Evolutionary conservation across 2,888 invertebrate genomes (phyloP).

Genomic region (Mechanitis mazaeus): DNA sequence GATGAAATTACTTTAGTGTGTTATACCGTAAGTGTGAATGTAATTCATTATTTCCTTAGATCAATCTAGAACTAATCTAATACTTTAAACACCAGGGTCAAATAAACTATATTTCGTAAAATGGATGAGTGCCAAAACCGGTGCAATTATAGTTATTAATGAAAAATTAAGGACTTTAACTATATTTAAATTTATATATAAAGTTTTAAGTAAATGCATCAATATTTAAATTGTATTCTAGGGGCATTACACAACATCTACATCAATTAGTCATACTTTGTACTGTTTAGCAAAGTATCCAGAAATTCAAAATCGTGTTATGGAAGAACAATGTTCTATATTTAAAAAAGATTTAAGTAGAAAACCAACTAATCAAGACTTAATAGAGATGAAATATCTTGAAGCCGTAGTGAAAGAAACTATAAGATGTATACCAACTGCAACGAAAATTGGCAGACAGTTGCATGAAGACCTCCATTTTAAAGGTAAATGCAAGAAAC

Average conservation of each 20-base stretch:
- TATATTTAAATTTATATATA: background rate
- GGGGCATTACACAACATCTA: constrained; percentile 42
- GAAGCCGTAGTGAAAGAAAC: constrained; percentile 43
- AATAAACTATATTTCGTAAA: too few relatives aligned
- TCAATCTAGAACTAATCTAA: too few relatives aligned
- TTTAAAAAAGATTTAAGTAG: constrained; percentile 33
- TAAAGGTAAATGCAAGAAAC: constrained; percentile 30
- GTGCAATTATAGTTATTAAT: background rate
- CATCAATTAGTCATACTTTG: constrained; percentile 38
- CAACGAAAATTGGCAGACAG: constrained; percentile 40
- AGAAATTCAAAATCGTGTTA: constrained; percentile 35
- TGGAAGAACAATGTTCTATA: constrained; percentile 38
- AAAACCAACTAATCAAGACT: constrained; percentile 34
- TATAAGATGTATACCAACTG: constrained; percentile 38
- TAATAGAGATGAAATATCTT: constrained; percentile 43
- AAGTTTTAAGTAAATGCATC: too few relatives aligned
- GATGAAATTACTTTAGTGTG: constrained; percentile 40
- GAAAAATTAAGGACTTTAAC: background rate
- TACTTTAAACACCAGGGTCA: too few relatives aligned
- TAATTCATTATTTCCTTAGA: too few relatives aligned
- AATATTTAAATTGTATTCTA: constrained; percentile 18
- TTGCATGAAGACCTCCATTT: constrained; percentile 37
- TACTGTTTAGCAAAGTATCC: constrained; percentile 38
- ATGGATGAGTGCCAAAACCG: too few relatives aligned
- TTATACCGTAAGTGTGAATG: constrained; percentile 35